Evolutionary conservation across 1,140 invertebrate genomes (phyloP), one percentile per base, ranked within the genome.

Genomic region (Danaus melanippus): DNA sequence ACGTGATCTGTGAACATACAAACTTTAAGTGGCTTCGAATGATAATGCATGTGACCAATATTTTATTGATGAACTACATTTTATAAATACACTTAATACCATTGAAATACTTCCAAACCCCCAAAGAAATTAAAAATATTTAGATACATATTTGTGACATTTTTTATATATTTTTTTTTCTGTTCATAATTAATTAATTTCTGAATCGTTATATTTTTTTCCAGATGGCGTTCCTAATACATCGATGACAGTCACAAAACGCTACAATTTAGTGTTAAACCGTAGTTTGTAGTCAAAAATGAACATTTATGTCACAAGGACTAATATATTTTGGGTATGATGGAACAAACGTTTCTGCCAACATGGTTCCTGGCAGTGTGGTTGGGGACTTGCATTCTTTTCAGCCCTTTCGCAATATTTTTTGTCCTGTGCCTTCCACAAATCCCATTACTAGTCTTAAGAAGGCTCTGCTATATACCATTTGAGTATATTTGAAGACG

Each of bases 361-460:
- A 71, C 84, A 48, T 88, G 87, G 86, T 74, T 86, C 48, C 62
- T 88, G 50, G 78, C 87, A 64, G 75, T 79, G 15, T 89, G 87
- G 84, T 64, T 88, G 42, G 80, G 81, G 9, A 76, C 80, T 9
- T 86, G 86, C 58, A 76, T 89, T 56, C 71, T 89, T 5, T 85
- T 87, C 53, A 89, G 86, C 51, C 88, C 88, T 42, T 80, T 89
- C 64, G 86, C 87, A 50, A 74, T 89, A 62, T 87, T 89, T 58
- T 86, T 89, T 49, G 79, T 89, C 43, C 64, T 87, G 11, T 88
- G 84, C 62, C 68, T 89, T 12, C 88, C 88, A 9, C 86, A 89
- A 60, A 66, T 89, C 56, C 88, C 88, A 12, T 76, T 89, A 50
- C 59, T 89, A 64, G 77, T 89, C 50, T 71, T 89, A 50, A 71